Evolutionary conservation across 2,888 invertebrate genomes (phyloP).

Genomic region (Zhuqinia jingwanae): DNA sequence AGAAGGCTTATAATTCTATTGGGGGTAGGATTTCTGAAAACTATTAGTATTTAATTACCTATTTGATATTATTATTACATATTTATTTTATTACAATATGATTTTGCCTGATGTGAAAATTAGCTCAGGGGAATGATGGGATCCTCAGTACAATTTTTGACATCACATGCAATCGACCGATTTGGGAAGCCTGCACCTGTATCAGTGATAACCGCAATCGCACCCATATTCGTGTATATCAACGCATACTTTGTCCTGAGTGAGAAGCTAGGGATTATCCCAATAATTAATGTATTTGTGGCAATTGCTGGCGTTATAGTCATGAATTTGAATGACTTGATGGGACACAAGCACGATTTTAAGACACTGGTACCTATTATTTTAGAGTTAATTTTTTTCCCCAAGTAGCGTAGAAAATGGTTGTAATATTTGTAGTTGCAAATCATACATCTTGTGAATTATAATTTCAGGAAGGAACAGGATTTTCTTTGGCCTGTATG

Average conservation of each 20-base stretch:
- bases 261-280: slow-evolving; percentile 38
- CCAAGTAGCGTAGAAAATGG: too few species aligned
- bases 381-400: too few species aligned
- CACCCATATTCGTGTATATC: slow-evolving; percentile 53
- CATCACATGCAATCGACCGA: slow-evolving; percentile 20
- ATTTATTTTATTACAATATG: too few species aligned
- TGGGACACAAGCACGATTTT: neutral
- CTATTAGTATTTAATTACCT: too few species aligned
- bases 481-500: slow-evolving; percentile 10
- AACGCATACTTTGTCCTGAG: slow-evolving; percentile 52
- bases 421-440: neutral
- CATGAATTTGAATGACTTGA: slow-evolving; percentile 48
- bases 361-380: neutral
- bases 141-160: slow-evolving; percentile 13
- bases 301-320: slow-evolving; percentile 45
- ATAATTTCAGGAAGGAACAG: slow-evolving; percentile 47
- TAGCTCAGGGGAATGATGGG: slow-evolving; percentile 44
- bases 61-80: neutral
- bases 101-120: too few species aligned
- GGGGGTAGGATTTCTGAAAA: neutral
- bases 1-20: neutral
- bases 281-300: slow-evolving; percentile 47
- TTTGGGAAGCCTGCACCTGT: slow-evolving; percentile 49
- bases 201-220: slow-evolving; percentile 46
- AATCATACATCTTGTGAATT: too few species aligned